Evolutionary conservation across 1,140 invertebrate genomes (phyloP).

Genomic region (Drosophila albomicans): DNA sequence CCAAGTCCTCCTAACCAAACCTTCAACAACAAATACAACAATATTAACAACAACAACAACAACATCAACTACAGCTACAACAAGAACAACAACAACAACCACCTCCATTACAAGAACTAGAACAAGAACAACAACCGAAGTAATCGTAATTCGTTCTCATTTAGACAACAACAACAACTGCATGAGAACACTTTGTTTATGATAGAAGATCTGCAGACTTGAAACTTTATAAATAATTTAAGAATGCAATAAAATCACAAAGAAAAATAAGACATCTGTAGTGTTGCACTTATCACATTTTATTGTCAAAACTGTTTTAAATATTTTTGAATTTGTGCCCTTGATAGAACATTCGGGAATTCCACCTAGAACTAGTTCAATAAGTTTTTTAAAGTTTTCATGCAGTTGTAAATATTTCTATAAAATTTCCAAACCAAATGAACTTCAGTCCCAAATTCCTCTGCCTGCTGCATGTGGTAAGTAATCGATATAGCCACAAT

Average conservation of each 20-base stretch:
- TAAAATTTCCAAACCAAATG: background rate
- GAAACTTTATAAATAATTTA: background rate
- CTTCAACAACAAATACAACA: slow-evolving; percentile 47
- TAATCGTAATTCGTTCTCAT: slow-evolving; percentile 22
- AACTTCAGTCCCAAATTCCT: slow-evolving; percentile 13
- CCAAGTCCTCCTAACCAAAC: slow-evolving; percentile 53
- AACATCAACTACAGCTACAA: slow-evolving; percentile 56
- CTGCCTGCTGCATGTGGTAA: slow-evolving; percentile 72
- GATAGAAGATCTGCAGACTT: background rate
- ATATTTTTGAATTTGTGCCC: too few relatives aligned
- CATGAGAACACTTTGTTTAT: slow-evolving; percentile 37
- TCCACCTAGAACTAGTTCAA: too few relatives aligned
- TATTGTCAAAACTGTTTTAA: too few relatives aligned
- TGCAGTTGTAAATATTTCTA: background rate
- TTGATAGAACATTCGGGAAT: too few relatives aligned
- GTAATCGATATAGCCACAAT: slow-evolving; percentile 55
- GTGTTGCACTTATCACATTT: too few relatives aligned
- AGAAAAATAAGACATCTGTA: too few relatives aligned
- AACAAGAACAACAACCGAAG: slow-evolving; percentile 53
- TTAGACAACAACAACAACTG: slow-evolving; percentile 54
- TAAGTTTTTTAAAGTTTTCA: background rate
- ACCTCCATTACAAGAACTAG: slow-evolving; percentile 54
- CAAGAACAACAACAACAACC: slow-evolving; percentile 51
- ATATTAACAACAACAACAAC: slow-evolving; percentile 39
- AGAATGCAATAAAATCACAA: background rate